Base-by-base conservation (phyloP, 1,140 invertebrate species). In the Meteorus sp. region DNA sequence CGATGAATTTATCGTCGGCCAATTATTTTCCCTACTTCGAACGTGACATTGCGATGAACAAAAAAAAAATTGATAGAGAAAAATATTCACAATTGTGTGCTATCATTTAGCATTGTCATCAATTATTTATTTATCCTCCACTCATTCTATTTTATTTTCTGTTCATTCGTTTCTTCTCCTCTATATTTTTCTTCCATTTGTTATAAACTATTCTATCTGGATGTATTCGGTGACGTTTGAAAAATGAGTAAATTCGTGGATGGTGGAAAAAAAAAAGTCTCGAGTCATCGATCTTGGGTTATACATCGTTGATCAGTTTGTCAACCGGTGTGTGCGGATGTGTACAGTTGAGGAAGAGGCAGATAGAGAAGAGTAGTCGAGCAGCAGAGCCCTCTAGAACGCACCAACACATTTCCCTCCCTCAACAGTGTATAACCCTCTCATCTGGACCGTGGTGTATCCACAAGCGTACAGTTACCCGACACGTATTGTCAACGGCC, bases 401-500 rank as follows among this genome's bases (percentile, higher is more conserved):
- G n/a, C n/a, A n/a, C n/a, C n/a, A n/a, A n/a, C n/a, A n/a, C n/a
- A n/a, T n/a, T n/a, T n/a, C 45, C 29, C 53, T 22, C 48, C 37
- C 23, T 44, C 45, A 11, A 31, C 35, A 55, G 45, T 56, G 37
- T 11, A 19, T 37, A 31, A 15, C 20, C 11, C 15, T 22, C 23
- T 5, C 9, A 17, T 11, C 51, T 4, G 43, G 43, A 17, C 22
- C 2, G 22, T 52, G 31, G 31, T 52, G 37, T 56, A 55, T 45
- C 41, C 52, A 52, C 29, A 8, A 11, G 11, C 37, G 58, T n/a
- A n/a, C n/a, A 63, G 57, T 62, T 63, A 63, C 58, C 61, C 61
- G 61, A 65, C 59, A 62, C 61, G 63, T 61, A 67, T 67, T 69
- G 67, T 67, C 63, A 50, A 56, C 51, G 47, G 44, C 41, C 58